A percentile compares a stretch with the other conserved stretches of the same genome.
phyloP scores from a whole-genome alignment of 2,888 invertebrate genomes.

The Leucophenga maculata region DNA sequence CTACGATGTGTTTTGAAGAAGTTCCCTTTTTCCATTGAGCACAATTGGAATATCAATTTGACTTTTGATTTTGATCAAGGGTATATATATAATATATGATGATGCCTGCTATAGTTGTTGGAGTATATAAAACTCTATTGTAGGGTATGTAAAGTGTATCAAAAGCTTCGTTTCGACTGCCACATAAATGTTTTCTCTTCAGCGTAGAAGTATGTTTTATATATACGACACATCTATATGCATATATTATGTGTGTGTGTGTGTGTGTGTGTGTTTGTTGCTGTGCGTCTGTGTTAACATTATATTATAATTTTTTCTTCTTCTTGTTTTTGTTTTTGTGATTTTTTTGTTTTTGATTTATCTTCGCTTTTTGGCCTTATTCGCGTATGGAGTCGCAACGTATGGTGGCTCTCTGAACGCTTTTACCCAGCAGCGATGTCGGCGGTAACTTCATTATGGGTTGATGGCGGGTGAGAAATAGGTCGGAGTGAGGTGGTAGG shows the following conservation, averaged over 20 bases:
- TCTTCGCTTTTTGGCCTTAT: slow-evolving; percentile 26
- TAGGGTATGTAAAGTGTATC: too few relatives aligned
- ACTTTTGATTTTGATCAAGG: too few relatives aligned
- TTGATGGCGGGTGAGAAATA: not conserved
- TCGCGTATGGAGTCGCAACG: not conserved
- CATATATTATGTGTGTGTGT: not conserved
- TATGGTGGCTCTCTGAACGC: not conserved
- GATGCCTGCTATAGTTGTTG: too few relatives aligned
- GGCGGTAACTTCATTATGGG: not conserved
- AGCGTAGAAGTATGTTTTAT: not conserved
- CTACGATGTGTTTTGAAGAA: too few relatives aligned
- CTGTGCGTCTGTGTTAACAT: slow-evolving; percentile 5
- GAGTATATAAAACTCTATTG: too few relatives aligned
- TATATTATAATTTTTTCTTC: slow-evolving; percentile 33
- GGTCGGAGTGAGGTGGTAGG: too few relatives aligned
- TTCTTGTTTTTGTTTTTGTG: slow-evolving; percentile 27
- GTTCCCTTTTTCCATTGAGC: too few relatives aligned
- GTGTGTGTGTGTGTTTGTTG: slow-evolving; percentile 3
- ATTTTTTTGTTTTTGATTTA: slow-evolving; percentile 27
- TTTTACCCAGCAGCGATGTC: slow-evolving; percentile 9
- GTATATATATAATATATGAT: too few relatives aligned
- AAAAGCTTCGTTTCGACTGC: too few relatives aligned
- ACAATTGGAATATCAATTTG: too few relatives aligned
- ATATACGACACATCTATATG: not conserved
- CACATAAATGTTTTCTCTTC: too few relatives aligned